phyloP scores from a whole-genome alignment of 2,888 invertebrate genomes.

The Callyntrura sp. region DNA sequence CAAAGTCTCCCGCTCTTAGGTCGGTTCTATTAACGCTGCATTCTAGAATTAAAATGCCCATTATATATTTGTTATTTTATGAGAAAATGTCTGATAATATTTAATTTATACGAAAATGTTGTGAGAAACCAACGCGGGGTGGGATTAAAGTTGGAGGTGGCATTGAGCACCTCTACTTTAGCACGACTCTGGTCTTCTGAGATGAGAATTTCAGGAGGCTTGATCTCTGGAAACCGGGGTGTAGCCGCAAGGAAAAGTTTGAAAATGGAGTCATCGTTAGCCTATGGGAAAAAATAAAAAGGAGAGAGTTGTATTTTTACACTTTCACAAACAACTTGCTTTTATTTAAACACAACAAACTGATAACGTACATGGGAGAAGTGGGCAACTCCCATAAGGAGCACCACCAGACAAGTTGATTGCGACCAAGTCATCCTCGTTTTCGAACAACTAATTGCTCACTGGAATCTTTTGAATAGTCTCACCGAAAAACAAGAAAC shows the following conservation, averaged over 20 bases:
- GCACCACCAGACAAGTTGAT: neutral
- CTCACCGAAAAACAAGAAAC: no score
- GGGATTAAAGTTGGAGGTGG: constrained; percentile 79
- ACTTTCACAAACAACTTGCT: no score
- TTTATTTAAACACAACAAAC: neutral
- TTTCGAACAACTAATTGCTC: neutral
- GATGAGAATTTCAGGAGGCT: constrained; percentile 72
- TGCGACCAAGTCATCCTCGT: constrained; percentile 31
- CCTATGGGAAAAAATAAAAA: constrained; percentile 45
- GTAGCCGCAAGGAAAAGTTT: constrained; percentile 79
- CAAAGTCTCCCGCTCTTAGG: constrained; percentile 81
- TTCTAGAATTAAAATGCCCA: constrained; percentile 61
- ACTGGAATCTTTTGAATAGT: constrained; percentile 31
- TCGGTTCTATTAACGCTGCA: constrained; percentile 81
- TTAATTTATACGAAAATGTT: no score
- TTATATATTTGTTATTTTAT: no score
- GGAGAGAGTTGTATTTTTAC: neutral
- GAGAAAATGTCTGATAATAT: no score
- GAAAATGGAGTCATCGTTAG: constrained; percentile 71
- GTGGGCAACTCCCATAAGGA: constrained; percentile 58
- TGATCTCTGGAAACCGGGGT: constrained; percentile 81
- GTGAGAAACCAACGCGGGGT: constrained; percentile 48
- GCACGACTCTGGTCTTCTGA: constrained; percentile 75
- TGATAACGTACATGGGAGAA: constrained; percentile 64
- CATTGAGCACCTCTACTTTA: constrained; percentile 76